Conservation (phyloP, 1,140 invertebrate species). For the roundworm (Caenorhabditis elegans) region WBcel235 BX284605.5:15519001-15519500, state of each 20-base stretch:
- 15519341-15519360: constrained; percentile 50
- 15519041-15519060: too few relatives aligned
- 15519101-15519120: too few relatives aligned
- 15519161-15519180: constrained; percentile 61
- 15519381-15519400: too few relatives aligned
- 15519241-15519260: constrained; percentile 9
- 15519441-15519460: too few relatives aligned
- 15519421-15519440: too few relatives aligned
- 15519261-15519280: constrained; percentile 42
- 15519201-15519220: constrained; percentile 51
- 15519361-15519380: too few relatives aligned
- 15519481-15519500: constrained; percentile 55
- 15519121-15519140: too few relatives aligned
- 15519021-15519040: too few relatives aligned
- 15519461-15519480: constrained; percentile 46
- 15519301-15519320: constrained; percentile 35
- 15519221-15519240: constrained; percentile 30
- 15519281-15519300: constrained; percentile 41
- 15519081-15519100: too few relatives aligned
- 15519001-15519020: too few relatives aligned
- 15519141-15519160: constrained; percentile 54
- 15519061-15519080: too few relatives aligned
- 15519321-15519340: constrained; percentile 36
- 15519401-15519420: too few relatives aligned
- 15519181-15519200: constrained; percentile 38